Conservation (phyloP, 2,888 invertebrate species). For the Gryllus longicercus region DNA sequence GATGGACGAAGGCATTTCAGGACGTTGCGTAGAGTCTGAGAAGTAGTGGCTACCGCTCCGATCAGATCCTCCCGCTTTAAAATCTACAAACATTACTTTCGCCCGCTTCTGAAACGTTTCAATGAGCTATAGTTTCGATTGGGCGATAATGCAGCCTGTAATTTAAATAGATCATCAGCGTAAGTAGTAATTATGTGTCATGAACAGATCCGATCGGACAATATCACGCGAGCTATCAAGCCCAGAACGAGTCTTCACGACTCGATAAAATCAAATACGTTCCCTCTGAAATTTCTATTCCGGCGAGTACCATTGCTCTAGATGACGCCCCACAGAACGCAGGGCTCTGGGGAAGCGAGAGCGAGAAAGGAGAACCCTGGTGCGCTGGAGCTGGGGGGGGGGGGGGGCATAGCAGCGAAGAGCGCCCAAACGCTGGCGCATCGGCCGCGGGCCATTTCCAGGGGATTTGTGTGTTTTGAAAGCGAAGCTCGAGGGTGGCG, state of each 20-base stretch:
- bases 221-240: not conserved
- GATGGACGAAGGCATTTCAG: no score
- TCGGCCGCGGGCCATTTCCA: no score
- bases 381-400: no score
- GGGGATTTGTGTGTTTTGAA: no score
- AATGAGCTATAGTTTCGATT: slow-evolving; percentile 1
- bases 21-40: no score
- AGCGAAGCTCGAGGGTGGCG: no score
- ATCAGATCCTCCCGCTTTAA: not conserved
- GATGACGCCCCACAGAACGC: no score
- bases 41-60: not conserved
- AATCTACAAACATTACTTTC: not conserved
- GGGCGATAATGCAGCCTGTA: not conserved
- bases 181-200: slow-evolving; percentile 8
- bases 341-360: no score
- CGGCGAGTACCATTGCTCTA: not conserved
- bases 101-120: not conserved
- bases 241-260: not conserved
- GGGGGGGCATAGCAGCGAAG: no score
- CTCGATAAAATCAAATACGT: not conserved
- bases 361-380: no score
- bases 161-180: slow-evolving; percentile 17
- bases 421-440: no score
- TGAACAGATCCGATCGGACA: slow-evolving; percentile 6
- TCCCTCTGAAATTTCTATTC: not conserved